Percentiles rank a stretch among this genome's conserved stretches.
Conservation (phyloP, 2,888 invertebrate genomes). For the Pristionchus japonicus region DNA sequence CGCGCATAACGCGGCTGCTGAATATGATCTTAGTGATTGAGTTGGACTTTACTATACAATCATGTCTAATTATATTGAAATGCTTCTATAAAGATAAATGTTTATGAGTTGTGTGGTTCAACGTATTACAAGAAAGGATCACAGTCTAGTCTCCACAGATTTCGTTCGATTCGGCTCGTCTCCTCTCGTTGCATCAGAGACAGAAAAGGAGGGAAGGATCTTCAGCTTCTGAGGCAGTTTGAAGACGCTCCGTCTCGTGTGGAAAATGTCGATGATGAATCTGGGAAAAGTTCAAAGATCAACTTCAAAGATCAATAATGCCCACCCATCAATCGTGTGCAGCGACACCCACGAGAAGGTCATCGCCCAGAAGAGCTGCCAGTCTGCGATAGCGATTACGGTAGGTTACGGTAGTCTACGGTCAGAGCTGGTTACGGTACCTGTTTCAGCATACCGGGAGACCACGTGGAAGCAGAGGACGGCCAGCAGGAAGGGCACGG, state of each 20-base stretch:
- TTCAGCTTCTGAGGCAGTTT: not conserved
- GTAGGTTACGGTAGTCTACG: not conserved
- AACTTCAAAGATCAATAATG: not conserved
- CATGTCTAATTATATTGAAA: no score
- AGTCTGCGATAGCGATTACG: not conserved
- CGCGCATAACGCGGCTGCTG: no score
- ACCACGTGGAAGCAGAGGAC: slow-evolving; percentile 35
- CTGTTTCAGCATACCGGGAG: not conserved
- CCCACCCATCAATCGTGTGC: slow-evolving; percentile 41
- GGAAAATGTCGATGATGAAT: slow-evolving; percentile 26
- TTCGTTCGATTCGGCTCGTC: not conserved
- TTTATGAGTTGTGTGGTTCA: no score
- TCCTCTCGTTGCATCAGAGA: not conserved
- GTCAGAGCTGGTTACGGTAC: not conserved
- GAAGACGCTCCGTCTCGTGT: not conserved
- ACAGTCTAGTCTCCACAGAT: not conserved
- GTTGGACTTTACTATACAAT: no score
- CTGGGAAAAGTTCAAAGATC: not conserved
- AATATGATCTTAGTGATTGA: no score
- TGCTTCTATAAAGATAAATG: no score
- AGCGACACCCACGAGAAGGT: slow-evolving; percentile 31
- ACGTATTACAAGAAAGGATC: not conserved
- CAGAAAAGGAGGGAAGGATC: not conserved
- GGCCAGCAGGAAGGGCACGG: slow-evolving; percentile 16
- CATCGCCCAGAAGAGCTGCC: slow-evolving; percentile 23